A percentile compares a stretch with the other conserved stretches of the same genome.
Evolutionary conservation across 1,140 invertebrate genomes (phyloP).

Genomic region (Doryteuthis pealeii): DNA sequence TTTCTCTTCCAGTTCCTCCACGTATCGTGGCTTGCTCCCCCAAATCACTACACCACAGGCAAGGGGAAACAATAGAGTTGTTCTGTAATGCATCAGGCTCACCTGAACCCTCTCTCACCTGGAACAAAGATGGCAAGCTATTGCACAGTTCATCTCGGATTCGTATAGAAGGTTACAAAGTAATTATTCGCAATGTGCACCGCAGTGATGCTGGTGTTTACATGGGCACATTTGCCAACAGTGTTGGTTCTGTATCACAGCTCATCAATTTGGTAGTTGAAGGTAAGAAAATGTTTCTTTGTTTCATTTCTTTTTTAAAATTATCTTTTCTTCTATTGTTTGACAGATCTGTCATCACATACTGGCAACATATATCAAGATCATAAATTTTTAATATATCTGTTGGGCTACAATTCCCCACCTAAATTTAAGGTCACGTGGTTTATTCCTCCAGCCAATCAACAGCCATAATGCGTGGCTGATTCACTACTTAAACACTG

Average conservation of each 20-base stretch:
- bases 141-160: constrained; percentile 26
- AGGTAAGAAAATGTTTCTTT: constrained; percentile 65
- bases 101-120: constrained; percentile 44
- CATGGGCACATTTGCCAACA: constrained; percentile 90
- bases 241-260: constrained; percentile 90
- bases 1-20: constrained; percentile 43
- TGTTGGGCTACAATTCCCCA: too few relatives aligned
- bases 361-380: too few relatives aligned
- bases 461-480: too few relatives aligned
- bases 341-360: too few relatives aligned
- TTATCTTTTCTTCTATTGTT: too few relatives aligned
- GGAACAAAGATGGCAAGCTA: constrained; percentile 42
- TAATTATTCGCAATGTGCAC: constrained; percentile 78
- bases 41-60: constrained; percentile 31
- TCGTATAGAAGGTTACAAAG: constrained; percentile 29
- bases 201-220: constrained; percentile 94
- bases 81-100: constrained; percentile 92
- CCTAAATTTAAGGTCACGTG: too few relatives aligned
- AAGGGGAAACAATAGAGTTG: constrained; percentile 85
- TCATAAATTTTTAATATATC: too few relatives aligned
- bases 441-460: too few relatives aligned
- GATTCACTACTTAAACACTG: too few relatives aligned
- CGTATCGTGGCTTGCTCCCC: constrained; percentile 41
- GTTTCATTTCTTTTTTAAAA: too few relatives aligned
- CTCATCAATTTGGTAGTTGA: constrained; percentile 92